phyloP scores from a whole-genome alignment of 2,797 vertebrate species.

The Valencia hispanica region DNA sequence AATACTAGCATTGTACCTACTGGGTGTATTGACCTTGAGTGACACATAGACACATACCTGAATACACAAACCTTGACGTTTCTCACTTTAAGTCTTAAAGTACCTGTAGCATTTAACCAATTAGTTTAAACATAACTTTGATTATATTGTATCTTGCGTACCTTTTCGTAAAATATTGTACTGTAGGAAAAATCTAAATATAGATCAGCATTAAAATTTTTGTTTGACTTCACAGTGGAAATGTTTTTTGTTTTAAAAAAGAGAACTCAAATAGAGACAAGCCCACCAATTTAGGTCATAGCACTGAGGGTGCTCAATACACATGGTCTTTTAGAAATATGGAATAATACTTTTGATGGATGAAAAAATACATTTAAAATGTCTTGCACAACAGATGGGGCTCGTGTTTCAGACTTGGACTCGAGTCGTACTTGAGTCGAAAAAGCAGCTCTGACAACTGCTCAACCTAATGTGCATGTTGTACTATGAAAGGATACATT shows the following conservation, averaged over 20 bases:
- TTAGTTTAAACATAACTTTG: not conserved
- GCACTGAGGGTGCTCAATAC: not conserved
- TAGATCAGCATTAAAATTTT: not conserved
- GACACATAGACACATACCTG: conserved; percentile 24
- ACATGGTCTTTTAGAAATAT: not conserved
- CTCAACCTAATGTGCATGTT: not conserved
- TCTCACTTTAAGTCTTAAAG: not conserved
- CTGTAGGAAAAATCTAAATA: not conserved
- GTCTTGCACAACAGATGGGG: not conserved
- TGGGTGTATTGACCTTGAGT: conserved; percentile 58
- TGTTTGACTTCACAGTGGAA: not conserved
- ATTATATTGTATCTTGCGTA: not conserved
- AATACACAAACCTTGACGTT: conserved; percentile 10
- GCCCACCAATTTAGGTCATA: not conserved
- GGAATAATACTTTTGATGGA: not conserved
- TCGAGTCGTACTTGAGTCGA: not conserved
- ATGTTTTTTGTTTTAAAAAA: not conserved
- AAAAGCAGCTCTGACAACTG: not conserved
- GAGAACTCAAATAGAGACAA: not conserved
- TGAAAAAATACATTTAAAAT: not conserved
- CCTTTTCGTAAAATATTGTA: not conserved
- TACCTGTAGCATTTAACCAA: conserved; percentile 6
- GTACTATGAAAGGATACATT: not conserved
- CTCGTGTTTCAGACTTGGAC: not conserved
- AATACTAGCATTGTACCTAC: conserved; percentile 35